phyloP scores from a whole-genome alignment of 2,888 invertebrate species.

The Stenichneumon culpator region DNA sequence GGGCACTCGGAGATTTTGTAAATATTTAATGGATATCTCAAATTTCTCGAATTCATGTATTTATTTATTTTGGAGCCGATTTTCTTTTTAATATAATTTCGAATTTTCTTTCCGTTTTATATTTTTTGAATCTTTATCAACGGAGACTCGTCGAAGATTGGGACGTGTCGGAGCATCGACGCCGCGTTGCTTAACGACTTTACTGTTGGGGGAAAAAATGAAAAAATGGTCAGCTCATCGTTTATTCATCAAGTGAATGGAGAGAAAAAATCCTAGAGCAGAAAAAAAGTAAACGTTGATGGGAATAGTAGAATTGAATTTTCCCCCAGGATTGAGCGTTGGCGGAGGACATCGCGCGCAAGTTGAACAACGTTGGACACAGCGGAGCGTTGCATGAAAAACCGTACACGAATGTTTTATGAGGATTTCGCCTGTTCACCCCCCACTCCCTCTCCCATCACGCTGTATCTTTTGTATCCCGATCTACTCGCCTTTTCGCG shows the following conservation, averaged over 20 bases:
- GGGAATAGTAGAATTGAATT: constrained; percentile 27
- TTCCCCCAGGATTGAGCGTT: constrained; percentile 19
- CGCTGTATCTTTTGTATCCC: constrained; percentile 1
- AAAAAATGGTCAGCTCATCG: not conserved
- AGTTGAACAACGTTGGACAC: constrained; percentile 18
- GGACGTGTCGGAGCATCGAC: no score
- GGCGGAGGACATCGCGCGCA: not conserved
- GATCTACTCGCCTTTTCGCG: not conserved
- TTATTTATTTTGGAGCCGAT: no score
- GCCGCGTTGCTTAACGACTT: no score
- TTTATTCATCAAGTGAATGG: not conserved
- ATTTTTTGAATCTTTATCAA: no score
- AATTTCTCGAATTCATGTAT: no score
- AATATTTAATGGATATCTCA: no score
- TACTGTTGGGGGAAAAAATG: not conserved
- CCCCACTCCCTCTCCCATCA: not conserved
- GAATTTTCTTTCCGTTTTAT: not conserved
- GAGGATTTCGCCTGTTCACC: constrained; percentile 16
- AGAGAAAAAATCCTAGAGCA: not conserved
- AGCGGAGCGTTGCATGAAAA: constrained; percentile 5
- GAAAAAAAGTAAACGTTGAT: constrained; percentile 26
- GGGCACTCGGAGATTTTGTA: not conserved
- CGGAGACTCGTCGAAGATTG: no score
- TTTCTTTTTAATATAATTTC: not conserved
- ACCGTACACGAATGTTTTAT: constrained; percentile 49